Evolutionary conservation across 2,797 vertebrate genomes (phyloP).

Genomic region (Typhlichthys eigenmanni): DNA sequence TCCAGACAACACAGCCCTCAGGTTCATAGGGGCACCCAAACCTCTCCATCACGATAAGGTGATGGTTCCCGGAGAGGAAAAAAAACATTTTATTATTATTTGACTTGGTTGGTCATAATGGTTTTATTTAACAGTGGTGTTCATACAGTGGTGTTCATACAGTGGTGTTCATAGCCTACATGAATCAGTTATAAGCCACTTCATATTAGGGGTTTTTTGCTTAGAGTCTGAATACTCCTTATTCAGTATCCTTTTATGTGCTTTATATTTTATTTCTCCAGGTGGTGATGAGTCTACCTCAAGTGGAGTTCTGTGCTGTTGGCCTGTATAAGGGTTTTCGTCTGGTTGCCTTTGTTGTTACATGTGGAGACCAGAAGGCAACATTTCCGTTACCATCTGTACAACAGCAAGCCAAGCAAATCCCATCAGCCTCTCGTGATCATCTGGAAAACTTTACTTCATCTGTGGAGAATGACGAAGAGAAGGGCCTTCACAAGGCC

Average conservation of each 20-base stretch:
- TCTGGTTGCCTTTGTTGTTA: constrained; percentile 86
- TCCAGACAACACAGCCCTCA: no score
- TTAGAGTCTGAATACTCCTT: no score
- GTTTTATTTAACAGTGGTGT: no score
- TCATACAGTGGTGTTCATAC: no score
- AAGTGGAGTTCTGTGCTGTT: constrained; percentile 85
- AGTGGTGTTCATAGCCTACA: no score
- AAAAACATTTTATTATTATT: no score
- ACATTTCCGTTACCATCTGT: constrained; percentile 16
- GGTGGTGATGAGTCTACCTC: constrained; percentile 75
- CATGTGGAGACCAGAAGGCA: constrained; percentile 27
- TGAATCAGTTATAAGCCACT: no score
- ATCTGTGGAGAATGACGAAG: constrained; percentile 3
- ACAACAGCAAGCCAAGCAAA: background rate
- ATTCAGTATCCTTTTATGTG: background rate
- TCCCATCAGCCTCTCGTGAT: background rate
- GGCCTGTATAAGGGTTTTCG: constrained; percentile 75
- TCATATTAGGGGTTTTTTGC: no score
- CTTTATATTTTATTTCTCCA: constrained; percentile 24
- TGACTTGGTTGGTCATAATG: no score
- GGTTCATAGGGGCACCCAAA: no score
- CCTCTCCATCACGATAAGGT: no score
- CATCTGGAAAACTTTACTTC: background rate
- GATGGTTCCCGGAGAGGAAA: no score
- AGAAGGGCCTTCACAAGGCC: constrained; percentile 45